Conservation (phyloP, 2,797 vertebrate genomes). For the Anniella stebbinsi region DNA sequence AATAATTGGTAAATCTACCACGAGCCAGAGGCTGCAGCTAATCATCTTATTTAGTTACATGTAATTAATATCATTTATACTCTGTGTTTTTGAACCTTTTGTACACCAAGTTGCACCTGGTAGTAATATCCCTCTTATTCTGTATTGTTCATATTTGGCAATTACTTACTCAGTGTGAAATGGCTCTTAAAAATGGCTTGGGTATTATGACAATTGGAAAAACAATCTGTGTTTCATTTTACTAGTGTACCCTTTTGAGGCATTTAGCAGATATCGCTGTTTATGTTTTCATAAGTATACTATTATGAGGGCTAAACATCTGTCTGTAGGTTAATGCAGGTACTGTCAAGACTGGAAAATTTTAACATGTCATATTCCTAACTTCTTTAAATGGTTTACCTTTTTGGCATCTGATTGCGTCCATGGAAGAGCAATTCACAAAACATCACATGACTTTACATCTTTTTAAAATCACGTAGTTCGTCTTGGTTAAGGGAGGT, state of each 20-base stretch:
- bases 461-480: background rate
- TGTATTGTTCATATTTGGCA: background rate
- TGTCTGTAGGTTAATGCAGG: background rate
- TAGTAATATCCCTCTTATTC: constrained; percentile 1
- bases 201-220: background rate
- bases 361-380: background rate
- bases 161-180: constrained; percentile 6
- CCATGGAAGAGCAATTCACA: background rate
- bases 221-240: constrained; percentile 1
- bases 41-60: background rate
- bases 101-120: background rate
- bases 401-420: background rate
- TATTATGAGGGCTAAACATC: background rate
- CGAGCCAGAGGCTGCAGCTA: background rate
- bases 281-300: background rate
- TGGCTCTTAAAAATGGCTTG: background rate
- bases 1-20: no score
- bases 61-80: background rate
- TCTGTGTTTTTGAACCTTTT: background rate
- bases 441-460: no score
- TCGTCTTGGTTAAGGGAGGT: background rate
- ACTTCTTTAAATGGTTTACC: background rate
- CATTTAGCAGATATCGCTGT: background rate
- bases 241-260: background rate
- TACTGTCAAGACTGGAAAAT: background rate